phyloP scores from a whole-genome alignment of 2,797 vertebrate genomes.

The Poecilia wingei region DNA sequence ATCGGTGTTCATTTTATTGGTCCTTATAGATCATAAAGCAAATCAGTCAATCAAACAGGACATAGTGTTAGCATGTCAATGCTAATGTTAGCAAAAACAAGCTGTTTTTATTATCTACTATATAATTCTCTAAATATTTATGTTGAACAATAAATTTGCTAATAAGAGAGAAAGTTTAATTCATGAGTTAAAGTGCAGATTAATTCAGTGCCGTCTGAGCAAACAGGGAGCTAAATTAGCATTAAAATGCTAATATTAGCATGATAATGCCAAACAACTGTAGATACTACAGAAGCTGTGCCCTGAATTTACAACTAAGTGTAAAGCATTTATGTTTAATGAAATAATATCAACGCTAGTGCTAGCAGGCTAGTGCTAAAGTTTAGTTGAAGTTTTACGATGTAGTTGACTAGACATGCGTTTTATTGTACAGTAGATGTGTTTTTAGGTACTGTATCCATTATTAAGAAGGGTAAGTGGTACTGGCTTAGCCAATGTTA shows the following conservation, averaged over 20 bases:
- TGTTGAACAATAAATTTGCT: neutral
- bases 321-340: neutral
- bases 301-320: neutral
- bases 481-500: neutral
- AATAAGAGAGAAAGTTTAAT: neutral
- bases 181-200: neutral
- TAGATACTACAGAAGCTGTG: neutral
- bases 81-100: neutral
- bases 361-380: neutral
- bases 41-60: neutral
- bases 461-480: neutral
- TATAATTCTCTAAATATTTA: neutral
- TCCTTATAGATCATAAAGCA: neutral
- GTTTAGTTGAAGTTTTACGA: neutral
- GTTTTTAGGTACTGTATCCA: neutral
- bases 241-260: neutral
- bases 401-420: neutral
- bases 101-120: neutral
- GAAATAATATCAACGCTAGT: neutral
- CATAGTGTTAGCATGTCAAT: neutral
- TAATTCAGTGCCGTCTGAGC: neutral
- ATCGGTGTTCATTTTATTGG: neutral
- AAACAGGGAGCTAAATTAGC: neutral
- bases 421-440: neutral
- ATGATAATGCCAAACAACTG: no score